Evolutionary conservation across 2,113 vertebrate species (phyloP).

Genomic region (Colossoma macropomum): DNA sequence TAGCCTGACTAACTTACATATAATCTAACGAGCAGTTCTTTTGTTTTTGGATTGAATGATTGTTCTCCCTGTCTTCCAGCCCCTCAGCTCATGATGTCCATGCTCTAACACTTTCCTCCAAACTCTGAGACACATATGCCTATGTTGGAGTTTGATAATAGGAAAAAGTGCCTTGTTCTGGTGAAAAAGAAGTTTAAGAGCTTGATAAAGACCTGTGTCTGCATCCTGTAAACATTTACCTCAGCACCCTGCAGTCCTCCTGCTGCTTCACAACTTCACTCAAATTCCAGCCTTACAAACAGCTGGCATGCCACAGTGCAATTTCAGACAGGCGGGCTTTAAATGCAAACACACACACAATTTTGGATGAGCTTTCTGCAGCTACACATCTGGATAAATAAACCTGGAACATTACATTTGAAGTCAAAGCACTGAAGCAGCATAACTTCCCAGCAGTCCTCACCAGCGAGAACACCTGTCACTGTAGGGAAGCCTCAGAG

Average conservation of each 20-base stretch:
- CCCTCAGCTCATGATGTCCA: not conserved
- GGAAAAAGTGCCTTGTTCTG: constrained; percentile 40
- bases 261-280: constrained; percentile 70
- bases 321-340: constrained; percentile 1
- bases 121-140: not conserved
- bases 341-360: constrained; percentile 16
- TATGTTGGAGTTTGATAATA: constrained; percentile 22
- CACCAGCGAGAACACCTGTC: not conserved
- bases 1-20: not conserved
- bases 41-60: too few species aligned
- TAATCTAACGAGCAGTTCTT: too few species aligned
- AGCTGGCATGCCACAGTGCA: constrained; percentile 63
- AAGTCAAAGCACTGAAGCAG: constrained; percentile 31
- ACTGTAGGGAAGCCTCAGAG: not conserved
- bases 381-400: constrained; percentile 59
- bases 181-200: constrained; percentile 43
- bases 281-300: constrained; percentile 67
- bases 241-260: constrained; percentile 59
- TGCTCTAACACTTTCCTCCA: not conserved
- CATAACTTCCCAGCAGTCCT: constrained; percentile 32
- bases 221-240: constrained; percentile 64
- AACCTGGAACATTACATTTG: constrained; percentile 38
- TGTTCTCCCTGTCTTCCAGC: too few species aligned
- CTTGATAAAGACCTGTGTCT: constrained; percentile 53
- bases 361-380: not conserved